Evolutionary conservation across 2,888 invertebrate species (phyloP).

Genomic region (Agriopis aurantiaria): DNA sequence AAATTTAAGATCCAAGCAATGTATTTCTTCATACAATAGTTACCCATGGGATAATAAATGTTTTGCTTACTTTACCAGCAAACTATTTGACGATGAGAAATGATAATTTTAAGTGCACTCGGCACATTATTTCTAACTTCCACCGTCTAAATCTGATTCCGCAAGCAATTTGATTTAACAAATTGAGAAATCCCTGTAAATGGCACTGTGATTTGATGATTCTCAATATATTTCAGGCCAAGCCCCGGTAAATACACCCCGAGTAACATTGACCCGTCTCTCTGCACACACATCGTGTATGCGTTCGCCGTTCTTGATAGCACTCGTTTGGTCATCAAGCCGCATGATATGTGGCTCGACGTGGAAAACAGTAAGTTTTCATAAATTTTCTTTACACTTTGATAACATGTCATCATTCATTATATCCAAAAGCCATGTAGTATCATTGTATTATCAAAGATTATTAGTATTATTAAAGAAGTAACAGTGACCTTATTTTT

Average conservation of each 20-base stretch:
- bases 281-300: conserved; percentile 97
- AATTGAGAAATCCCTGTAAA: neutral
- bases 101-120: neutral
- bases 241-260: conserved; percentile 93
- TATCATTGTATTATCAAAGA: neutral
- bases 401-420: neutral
- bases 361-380: conserved; percentile 91
- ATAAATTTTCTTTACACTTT: neutral
- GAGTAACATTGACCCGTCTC: conserved; percentile 92
- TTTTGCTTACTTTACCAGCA: neutral
- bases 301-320: conserved; percentile 96
- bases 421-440: neutral
- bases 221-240: conserved; percentile 82
- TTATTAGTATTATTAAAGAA: neutral
- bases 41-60: neutral
- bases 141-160: neutral
- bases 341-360: conserved; percentile 96
- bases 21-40: neutral
- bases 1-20: conserved; percentile 29
- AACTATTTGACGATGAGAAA: neutral
- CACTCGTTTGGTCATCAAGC: conserved; percentile 91
- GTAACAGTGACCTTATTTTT: neutral
- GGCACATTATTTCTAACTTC: neutral
- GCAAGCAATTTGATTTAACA: neutral
- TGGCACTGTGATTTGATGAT: neutral